A percentile compares a stretch with the other conserved stretches of the same genome.
phyloP scores from a whole-genome alignment of 2,797 vertebrate genomes.

The Knipowitschia caucasica region DNA sequence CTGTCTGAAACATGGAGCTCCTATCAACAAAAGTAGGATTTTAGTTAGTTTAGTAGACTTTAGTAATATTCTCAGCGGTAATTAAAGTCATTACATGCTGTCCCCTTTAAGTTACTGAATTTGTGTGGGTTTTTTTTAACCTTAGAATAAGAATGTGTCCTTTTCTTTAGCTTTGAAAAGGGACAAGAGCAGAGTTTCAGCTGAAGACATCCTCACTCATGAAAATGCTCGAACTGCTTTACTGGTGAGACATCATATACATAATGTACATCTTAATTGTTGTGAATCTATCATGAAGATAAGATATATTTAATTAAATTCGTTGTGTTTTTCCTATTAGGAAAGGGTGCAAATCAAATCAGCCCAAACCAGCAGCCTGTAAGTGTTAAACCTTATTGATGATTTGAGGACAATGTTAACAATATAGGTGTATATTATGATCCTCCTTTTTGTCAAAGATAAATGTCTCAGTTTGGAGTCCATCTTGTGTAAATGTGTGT shows the following conservation, averaged over 20 bases:
- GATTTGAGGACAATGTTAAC: too few relatives aligned
- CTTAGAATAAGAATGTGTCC: constrained; percentile 14
- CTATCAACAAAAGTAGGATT: too few relatives aligned
- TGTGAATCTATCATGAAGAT: background rate
- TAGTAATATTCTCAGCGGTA: too few relatives aligned
- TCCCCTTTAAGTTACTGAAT: too few relatives aligned
- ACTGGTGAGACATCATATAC: constrained; percentile 67
- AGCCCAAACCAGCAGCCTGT: constrained; percentile 84
- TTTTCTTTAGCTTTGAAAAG: constrained; percentile 75
- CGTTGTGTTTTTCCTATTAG: constrained; percentile 67
- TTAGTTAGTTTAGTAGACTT: too few relatives aligned
- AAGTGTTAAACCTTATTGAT: constrained; percentile 72
- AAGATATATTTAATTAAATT: background rate
- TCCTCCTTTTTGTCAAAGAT: too few relatives aligned
- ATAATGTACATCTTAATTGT: background rate
- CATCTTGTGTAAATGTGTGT: too few relatives aligned
- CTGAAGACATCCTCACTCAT: constrained; percentile 80
- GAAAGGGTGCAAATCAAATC: constrained; percentile 89
- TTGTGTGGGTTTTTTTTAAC: background rate
- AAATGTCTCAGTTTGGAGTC: too few relatives aligned
- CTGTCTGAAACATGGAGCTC: too few relatives aligned
- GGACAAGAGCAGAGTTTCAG: constrained; percentile 74
- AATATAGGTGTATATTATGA: too few relatives aligned
- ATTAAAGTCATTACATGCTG: too few relatives aligned
- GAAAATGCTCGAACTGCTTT: constrained; percentile 83